Evolutionary conservation across 2,888 invertebrate genomes (phyloP).

Genomic region (Cactoblastis cactorum): DNA sequence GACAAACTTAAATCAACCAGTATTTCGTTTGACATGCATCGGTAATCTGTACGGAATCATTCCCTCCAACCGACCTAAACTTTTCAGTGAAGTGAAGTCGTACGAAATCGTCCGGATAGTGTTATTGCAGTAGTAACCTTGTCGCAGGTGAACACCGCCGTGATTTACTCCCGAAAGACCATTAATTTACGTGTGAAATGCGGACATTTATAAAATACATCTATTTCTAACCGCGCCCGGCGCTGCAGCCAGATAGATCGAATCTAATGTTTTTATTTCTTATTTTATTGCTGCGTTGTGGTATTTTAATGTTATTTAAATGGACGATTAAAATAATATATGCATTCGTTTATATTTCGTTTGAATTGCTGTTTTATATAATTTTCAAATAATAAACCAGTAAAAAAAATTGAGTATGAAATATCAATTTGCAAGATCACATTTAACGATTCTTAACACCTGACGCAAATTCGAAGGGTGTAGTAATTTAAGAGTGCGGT

Average conservation of each 20-base stretch:
- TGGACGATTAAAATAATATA: slow-evolving; percentile 1
- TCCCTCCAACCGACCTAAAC: background rate
- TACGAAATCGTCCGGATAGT: background rate
- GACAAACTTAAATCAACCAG: no score
- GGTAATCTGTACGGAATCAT: background rate
- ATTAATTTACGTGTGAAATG: slow-evolving; percentile 7
- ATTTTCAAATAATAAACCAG: background rate
- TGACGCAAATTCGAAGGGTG: no score
- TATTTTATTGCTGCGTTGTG: slow-evolving; percentile 3
- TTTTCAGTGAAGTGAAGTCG: background rate
- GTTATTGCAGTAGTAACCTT: background rate
- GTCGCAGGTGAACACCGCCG: background rate
- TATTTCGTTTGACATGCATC: no score
- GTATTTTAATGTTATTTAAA: slow-evolving; percentile 7
- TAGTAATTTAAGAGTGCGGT: no score
- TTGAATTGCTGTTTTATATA: background rate
- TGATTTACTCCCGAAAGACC: background rate
- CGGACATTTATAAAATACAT: slow-evolving; percentile 5
- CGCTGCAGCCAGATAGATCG: background rate
- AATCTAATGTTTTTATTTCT: slow-evolving; percentile 10
- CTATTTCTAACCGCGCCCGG: background rate
- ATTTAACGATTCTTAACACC: no score
- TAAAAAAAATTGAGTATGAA: no score
- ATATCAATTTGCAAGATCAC: no score
- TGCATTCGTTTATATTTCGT: background rate